Evolutionary conservation across 2,113 vertebrate genomes (phyloP).

Genomic region (Semicossyphus pulcher): DNA sequence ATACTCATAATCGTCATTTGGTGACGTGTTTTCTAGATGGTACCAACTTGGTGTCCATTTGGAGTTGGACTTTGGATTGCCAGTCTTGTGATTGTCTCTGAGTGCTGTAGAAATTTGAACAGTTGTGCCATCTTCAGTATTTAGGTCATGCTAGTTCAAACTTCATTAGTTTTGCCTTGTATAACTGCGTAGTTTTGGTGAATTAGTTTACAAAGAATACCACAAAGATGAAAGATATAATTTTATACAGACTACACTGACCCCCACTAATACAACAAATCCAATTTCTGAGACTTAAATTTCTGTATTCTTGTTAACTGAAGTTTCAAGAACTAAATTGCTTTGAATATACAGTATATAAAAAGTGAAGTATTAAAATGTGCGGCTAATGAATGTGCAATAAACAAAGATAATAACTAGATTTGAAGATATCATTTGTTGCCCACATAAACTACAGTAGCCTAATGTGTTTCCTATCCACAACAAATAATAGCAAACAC

Average conservation of each 20-base stretch:
- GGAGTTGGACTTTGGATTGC: neutral
- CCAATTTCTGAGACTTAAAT: neutral
- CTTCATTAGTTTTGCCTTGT: neutral
- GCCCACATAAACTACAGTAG: too few relatives aligned
- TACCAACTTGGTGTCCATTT: constrained; percentile 5
- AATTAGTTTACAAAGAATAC: neutral
- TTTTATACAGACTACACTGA: neutral
- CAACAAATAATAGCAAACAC: too few relatives aligned
- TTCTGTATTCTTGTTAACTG: too few relatives aligned
- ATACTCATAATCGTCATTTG: neutral
- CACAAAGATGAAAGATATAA: too few relatives aligned
- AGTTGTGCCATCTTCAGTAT: neutral
- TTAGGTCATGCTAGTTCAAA: neutral
- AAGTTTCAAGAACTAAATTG: too few relatives aligned
- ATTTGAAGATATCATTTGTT: too few relatives aligned
- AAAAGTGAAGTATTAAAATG: too few relatives aligned
- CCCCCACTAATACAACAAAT: neutral
- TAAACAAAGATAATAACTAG: too few relatives aligned
- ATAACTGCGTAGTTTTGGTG: neutral
- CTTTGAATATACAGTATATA: too few relatives aligned
- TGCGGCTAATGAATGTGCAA: too few relatives aligned
- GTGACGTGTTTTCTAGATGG: neutral
- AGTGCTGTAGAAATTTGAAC: neutral
- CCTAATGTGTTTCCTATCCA: neutral
- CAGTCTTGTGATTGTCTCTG: neutral